phyloP scores from a whole-genome alignment of 1,140 invertebrate species.

The Apis florea region DNA sequence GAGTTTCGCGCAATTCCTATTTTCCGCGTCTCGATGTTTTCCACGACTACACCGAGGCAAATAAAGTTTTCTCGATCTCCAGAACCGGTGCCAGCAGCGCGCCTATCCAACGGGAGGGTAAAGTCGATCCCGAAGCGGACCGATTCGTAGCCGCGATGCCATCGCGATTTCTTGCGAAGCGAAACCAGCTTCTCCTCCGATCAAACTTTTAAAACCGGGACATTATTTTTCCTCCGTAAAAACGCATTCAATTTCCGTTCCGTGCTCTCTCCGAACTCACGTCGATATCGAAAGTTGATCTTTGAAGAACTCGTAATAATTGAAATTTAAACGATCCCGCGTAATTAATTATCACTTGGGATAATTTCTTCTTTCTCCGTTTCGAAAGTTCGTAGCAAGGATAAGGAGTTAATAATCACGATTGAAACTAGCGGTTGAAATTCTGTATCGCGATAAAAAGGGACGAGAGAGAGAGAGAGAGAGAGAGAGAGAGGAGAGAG shows the following conservation, averaged over 20 bases:
- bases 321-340: too few species aligned
- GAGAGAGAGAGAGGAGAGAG: too few species aligned
- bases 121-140: neutral
- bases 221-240: conserved; percentile 71
- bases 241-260: conserved; percentile 77
- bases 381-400: too few species aligned
- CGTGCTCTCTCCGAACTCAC: conserved; percentile 18
- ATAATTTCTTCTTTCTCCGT: too few species aligned
- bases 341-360: too few species aligned
- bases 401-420: too few species aligned
- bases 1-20: conserved; percentile 71
- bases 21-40: conserved; percentile 70
- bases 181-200: conserved; percentile 66
- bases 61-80: conserved; percentile 76
- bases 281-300: conserved; percentile 5
- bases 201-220: conserved; percentile 72
- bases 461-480: too few species aligned
- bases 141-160: conserved; percentile 25
- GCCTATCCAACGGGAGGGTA: conserved; percentile 35
- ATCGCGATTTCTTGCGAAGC: conserved; percentile 39
- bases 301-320: neutral
- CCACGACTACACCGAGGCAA: conserved; percentile 63
- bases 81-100: conserved; percentile 45
- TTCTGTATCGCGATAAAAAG: too few species aligned
- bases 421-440: too few species aligned